Conservation (phyloP, 2,888 invertebrate species). For the Zele albiditarsus region DNA sequence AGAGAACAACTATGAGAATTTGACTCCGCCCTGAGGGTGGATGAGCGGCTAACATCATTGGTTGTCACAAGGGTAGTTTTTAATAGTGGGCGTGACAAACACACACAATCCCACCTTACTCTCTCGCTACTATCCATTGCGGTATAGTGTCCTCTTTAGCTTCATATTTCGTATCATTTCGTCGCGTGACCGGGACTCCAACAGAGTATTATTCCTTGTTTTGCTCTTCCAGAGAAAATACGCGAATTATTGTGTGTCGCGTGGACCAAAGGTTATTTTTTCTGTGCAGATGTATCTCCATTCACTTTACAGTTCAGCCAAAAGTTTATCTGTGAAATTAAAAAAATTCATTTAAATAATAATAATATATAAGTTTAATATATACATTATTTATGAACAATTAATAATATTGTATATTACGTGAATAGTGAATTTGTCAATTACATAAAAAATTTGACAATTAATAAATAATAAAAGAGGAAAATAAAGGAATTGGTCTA, state of each 20-base stretch:
- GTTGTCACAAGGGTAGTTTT: slow-evolving; percentile 56
- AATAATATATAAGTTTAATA: neutral
- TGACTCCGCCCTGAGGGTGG: slow-evolving; percentile 48
- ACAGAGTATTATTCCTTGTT: neutral
- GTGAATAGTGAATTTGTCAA: neutral
- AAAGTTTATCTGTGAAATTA: neutral
- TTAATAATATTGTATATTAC: neutral
- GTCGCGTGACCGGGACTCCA: neutral
- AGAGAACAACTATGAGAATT: slow-evolving; percentile 32
- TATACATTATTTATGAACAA: neutral
- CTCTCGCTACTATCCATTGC: neutral
- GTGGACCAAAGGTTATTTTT: neutral
- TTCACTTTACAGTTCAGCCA: neutral
- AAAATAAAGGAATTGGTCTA: neutral
- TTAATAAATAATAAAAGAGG: neutral
- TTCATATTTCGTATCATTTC: neutral
- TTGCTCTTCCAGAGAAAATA: neutral
- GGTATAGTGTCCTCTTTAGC: neutral
- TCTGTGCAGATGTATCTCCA: neutral
- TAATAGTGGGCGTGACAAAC: slow-evolving; percentile 64
- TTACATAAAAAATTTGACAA: neutral
- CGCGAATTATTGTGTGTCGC: neutral
- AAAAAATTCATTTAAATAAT: neutral
- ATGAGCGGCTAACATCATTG: slow-evolving; percentile 49
- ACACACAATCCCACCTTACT: slow-evolving; percentile 49